Evolutionary conservation across 2,113 vertebrate genomes (phyloP), one percentile per base, ranked within the genome.

Genomic region (Pelmatolapia mariae): DNA sequence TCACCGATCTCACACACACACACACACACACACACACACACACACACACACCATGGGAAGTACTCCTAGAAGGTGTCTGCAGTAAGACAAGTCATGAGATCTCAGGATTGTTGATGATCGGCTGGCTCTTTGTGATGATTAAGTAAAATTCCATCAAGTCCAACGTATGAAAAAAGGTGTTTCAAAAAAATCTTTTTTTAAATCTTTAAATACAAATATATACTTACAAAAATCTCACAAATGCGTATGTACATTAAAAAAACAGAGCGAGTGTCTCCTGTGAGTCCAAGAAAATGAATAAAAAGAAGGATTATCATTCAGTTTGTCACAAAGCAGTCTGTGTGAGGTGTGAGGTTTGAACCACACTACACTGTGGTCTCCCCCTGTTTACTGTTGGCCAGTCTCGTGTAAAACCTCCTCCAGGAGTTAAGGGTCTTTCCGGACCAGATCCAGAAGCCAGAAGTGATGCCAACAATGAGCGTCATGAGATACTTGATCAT

Each of bases 401-500:
- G 98, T 96, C 97, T 97, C 10, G 97, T 98, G 95, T 99, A 99
- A 96, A 99, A 99, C 96, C 98, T 98, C 93, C 98, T 97, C 98
- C 98, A 99, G 9, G 98, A 99, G 93, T 98, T 98, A 8, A 99
- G 97, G 0, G 98, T 99, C 96, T 99, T 99, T 43, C 98, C 98
- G 0, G 98, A 99, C 98, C 98, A 99, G 96, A 99, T 99, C 98
- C 98, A 99, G 96, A 99, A 99, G 40, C 98, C 98, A 0, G 98
- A 99, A 4, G 98, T 99, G 96, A 99, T 99, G 89, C 98, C 98
- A 94, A 99, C 98, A 1, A 99, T 99, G 88, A 99, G 97, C 5
- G 98, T 99, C 98, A 99, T 99, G 86, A 99, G 98, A 93, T 99
- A 99, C 87, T 99, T 99, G 93, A 99, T 99, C 98, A 99, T 99